phyloP scores from a whole-genome alignment of 2,797 vertebrate species.

The Galaxias olidus region DNA sequence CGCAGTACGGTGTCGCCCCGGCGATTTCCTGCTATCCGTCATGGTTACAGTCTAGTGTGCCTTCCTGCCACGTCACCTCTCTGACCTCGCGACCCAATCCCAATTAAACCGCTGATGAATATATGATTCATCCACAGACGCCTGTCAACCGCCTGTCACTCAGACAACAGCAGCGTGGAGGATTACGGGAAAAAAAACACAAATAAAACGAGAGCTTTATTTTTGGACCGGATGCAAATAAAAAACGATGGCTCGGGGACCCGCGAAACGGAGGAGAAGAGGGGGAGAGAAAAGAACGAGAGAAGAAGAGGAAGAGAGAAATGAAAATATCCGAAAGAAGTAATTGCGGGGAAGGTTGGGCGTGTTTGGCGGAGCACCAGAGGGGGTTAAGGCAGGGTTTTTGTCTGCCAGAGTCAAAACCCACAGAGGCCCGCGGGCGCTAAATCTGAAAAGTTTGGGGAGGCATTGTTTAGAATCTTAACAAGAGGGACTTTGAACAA shows the following conservation, averaged over 20 bases:
- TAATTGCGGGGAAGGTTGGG: slow-evolving; percentile 57
- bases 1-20: slow-evolving; percentile 18
- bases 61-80: slow-evolving; percentile 66
- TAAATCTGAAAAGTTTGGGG: slow-evolving; percentile 77
- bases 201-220: slow-evolving; percentile 29
- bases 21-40: slow-evolving; percentile 67
- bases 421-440: slow-evolving; percentile 75
- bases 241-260: no score
- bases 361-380: slow-evolving; percentile 70
- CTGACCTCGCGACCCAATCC: slow-evolving; percentile 66
- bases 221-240: no score
- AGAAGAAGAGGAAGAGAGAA: slow-evolving; percentile 43
- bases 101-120: slow-evolving; percentile 73
- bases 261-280: slow-evolving; percentile 32
- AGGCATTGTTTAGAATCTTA: slow-evolving; percentile 79
- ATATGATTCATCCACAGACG: slow-evolving; percentile 63
- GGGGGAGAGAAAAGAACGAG: slow-evolving; percentile 34
- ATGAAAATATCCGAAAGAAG: slow-evolving; percentile 70
- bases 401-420: slow-evolving; percentile 71
- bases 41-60: slow-evolving; percentile 64
- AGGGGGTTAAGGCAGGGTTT: slow-evolving; percentile 80
- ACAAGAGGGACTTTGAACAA: slow-evolving; percentile 75
- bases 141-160: slow-evolving; percentile 70
- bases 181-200: slow-evolving; percentile 47
- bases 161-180: slow-evolving; percentile 17